Percentiles rank a stretch among this genome's conserved stretches.
Conservation (phyloP, 2,113 vertebrate species). For the Solenodon paradoxus region DNA sequence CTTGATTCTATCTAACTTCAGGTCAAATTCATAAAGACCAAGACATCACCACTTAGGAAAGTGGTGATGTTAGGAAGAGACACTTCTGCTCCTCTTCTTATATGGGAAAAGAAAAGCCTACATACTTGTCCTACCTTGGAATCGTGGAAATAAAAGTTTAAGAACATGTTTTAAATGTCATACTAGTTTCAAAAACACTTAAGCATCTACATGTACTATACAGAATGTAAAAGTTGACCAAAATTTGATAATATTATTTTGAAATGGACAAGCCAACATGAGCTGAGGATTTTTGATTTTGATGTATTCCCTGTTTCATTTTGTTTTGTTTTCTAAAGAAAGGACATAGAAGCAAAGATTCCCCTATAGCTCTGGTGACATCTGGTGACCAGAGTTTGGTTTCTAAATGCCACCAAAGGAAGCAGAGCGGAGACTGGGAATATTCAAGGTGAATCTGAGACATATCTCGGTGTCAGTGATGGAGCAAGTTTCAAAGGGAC, state of each 20-base stretch:
- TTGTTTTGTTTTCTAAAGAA: constrained; percentile 5
- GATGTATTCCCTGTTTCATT: not conserved
- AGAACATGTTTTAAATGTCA: not conserved
- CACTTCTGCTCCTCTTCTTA: not conserved
- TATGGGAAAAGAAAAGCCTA: not conserved
- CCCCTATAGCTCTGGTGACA: not conserved
- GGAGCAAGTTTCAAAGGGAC: not conserved
- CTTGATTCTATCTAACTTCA: not conserved
- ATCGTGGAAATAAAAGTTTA: not conserved
- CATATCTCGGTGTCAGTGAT: not conserved
- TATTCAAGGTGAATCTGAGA: not conserved
- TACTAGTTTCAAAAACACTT: not conserved
- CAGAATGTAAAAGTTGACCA: not conserved
- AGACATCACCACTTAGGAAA: not conserved
- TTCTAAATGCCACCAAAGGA: not conserved
- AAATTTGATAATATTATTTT: not conserved
- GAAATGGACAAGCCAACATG: not conserved
- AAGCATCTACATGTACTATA: not conserved
- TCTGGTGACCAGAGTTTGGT: not conserved
- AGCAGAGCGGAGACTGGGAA: not conserved
- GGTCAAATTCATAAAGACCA: not conserved
- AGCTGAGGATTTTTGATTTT: not conserved
- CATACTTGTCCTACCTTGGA: not conserved
- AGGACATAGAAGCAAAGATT: not conserved
- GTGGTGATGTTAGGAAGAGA: not conserved